Base-by-base conservation (phyloP, 2,888 invertebrate genomes). In the Tuberolachnus salignus region DNA sequence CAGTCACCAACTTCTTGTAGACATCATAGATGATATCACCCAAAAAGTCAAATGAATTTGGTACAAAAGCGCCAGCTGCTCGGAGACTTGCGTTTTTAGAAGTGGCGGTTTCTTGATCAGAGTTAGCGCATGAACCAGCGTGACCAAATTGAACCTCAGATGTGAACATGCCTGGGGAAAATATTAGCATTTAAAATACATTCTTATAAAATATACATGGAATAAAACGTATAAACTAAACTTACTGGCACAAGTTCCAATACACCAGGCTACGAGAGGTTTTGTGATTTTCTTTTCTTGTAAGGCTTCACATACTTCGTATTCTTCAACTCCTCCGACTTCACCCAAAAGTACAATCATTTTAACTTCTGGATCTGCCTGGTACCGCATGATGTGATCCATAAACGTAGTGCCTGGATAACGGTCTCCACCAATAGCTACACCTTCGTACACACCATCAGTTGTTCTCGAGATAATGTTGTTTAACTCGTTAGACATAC, bases 401-500 rank as follows among this genome's bases (percentile, higher is more conserved):
- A 98, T 94, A 87, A 98, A 99, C 0, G 96, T 97, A 74, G 97
- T 97, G 23, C 98, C 98, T 0, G 99, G 98, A 86, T 99, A 99
- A 53, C 95, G 89, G 87, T 99, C 99, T 0, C 99, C 99, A 69
- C 92, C 92, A 84, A 99, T 99, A 70, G 99, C 99, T 9, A 99
- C 94, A 4, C 99, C 99, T 86, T 99, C 99, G 83, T 93, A 92
- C 0, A 98, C 98, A 6, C 98, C 98, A 86, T 99, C 95, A 0
- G 99, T 97, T 74, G 97, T 92, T 84, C 97, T 95, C 0, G 97
- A 94, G 81, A 99, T 90, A 69, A 99, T 97, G 86, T 99, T 99
- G 88, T 99, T 99, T 81, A 99, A 87, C 85, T 99, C 99, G 86
- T 99, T 99, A 70, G 97, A 98, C 99, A 99, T 99, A 11, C 99